These are phyloP conservation scores for Meganola albula DNA, from an alignment of 2,888 invertebrate genomes.

Conservation along the genomic window DNA sequence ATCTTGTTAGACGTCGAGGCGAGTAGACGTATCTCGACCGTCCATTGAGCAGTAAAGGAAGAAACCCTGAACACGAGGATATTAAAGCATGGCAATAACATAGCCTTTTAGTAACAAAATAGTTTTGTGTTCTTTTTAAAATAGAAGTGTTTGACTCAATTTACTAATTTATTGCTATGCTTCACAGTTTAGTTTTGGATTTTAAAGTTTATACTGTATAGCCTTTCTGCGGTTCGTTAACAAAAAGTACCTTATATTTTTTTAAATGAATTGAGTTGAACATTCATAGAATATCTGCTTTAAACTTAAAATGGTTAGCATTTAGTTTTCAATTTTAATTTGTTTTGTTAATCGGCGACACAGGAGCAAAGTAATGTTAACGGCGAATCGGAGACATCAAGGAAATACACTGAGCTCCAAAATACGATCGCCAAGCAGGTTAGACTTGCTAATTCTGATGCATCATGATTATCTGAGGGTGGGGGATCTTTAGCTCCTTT, in stretches of 20 bases:
- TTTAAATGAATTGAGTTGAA: constrained; percentile 19
- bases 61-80: too few species aligned
- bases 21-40: too few species aligned
- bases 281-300: constrained; percentile 11
- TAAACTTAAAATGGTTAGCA: constrained; percentile 18
- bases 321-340: constrained; percentile 33
- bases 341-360: constrained; percentile 51
- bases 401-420: constrained; percentile 87
- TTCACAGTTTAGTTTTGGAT: too few species aligned
- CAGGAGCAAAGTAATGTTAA: constrained; percentile 69
- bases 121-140: too few species aligned
- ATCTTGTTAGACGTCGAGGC: too few species aligned
- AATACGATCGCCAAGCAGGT: constrained; percentile 93
- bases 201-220: too few species aligned
- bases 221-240: too few species aligned
- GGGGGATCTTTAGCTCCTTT: constrained; percentile 6
- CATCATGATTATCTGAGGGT: constrained; percentile 18
- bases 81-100: too few species aligned
- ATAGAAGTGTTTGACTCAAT: constrained; percentile 18
- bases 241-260: too few species aligned
- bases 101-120: too few species aligned
- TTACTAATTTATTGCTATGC: constrained; percentile 8
- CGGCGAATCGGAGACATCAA: constrained; percentile 62
- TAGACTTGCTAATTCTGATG: constrained; percentile 37
- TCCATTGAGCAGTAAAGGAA: too few species aligned